Evolutionary conservation across 2,888 invertebrate species (phyloP).

Genomic region (Meganola albula): DNA sequence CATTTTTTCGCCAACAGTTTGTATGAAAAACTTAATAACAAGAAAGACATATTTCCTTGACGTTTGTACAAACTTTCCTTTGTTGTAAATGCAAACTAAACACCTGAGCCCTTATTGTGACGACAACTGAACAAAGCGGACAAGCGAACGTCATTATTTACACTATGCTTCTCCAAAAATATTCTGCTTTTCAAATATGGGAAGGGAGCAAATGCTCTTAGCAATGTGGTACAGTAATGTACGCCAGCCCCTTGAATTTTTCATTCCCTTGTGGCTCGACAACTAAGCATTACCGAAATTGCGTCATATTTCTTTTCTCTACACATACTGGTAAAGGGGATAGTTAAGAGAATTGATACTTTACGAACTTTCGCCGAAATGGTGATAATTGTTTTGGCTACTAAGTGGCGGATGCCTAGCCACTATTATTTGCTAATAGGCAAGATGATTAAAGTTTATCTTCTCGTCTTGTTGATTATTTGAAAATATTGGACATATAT

Average conservation of each 20-base stretch:
- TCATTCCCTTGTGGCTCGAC: constrained; percentile 75
- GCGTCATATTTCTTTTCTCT: constrained; percentile 74
- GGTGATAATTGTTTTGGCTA: constrained; percentile 33
- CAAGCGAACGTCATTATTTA: constrained; percentile 41
- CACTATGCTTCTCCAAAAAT: constrained; percentile 41
- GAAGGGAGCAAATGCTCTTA: constrained; percentile 64
- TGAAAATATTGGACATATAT: too few species aligned
- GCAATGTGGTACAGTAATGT: constrained; percentile 69
- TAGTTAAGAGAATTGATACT: constrained; percentile 62
- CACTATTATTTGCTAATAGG: too few species aligned
- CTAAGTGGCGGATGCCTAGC: too few species aligned
- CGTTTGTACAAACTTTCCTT: constrained; percentile 8
- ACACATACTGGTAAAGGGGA: constrained; percentile 54
- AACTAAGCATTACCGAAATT: constrained; percentile 77
- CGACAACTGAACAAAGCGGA: constrained; percentile 26
- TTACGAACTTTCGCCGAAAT: constrained; percentile 41
- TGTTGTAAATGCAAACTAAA: constrained; percentile 28
- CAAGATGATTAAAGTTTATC: too few species aligned
- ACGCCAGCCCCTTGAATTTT: constrained; percentile 73
- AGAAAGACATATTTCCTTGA: constrained; percentile 6
- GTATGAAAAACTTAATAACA: constrained; percentile 8
- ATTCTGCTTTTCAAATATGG: constrained; percentile 53
- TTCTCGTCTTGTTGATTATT: too few species aligned
- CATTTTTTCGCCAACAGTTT: neutral
- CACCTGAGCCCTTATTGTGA: constrained; percentile 29